A percentile compares a stretch with the other conserved stretches of the same genome.
These are phyloP conservation scores for Actenoides lindsayi DNA, from an alignment of 2,113 vertebrate genomes.

Conservation along the genomic window DNA sequence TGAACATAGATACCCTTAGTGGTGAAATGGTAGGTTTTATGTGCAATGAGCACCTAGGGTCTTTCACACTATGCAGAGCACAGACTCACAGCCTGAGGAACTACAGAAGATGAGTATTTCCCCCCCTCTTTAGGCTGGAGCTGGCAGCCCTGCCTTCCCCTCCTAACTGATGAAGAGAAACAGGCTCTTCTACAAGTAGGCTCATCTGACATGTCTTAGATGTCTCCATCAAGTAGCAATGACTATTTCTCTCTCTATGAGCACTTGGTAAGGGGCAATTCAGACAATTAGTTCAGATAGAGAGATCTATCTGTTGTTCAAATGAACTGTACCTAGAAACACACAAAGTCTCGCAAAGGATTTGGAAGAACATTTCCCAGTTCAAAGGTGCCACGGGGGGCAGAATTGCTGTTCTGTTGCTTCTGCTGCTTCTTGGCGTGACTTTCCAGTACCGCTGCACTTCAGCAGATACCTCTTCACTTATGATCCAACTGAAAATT, in stretches of 20 bases:
- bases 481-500: not conserved
- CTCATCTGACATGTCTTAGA: not conserved
- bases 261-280: not conserved
- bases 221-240: not conserved
- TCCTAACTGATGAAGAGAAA: not conserved
- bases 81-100: not conserved
- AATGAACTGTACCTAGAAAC: not conserved
- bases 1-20: not conserved
- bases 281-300: not conserved
- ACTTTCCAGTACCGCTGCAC: not conserved
- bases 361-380: not conserved
- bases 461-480: not conserved
- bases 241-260: not conserved
- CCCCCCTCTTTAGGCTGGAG: not conserved
- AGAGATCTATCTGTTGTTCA: not conserved
- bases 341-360: not conserved
- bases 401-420: not conserved
- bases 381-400: not conserved
- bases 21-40: not conserved
- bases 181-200: not conserved
- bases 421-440: not conserved
- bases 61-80: not conserved
- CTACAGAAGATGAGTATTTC: not conserved
- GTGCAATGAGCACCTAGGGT: not conserved
- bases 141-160: not conserved